phyloP scores from a whole-genome alignment of 2,888 invertebrate genomes.

The Tolmerus cingulatus region DNA sequence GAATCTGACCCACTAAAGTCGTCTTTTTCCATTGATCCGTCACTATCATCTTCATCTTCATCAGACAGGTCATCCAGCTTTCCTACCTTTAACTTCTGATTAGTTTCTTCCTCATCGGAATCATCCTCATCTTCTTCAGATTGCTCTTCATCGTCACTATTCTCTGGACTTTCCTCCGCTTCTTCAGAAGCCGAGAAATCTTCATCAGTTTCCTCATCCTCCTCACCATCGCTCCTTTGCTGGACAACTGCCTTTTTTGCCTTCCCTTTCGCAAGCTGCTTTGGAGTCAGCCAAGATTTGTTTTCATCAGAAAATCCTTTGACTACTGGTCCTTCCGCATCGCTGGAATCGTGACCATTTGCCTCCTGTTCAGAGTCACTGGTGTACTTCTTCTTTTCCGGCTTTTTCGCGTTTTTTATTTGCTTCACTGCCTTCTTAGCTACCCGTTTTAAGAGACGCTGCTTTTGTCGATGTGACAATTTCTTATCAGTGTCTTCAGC shows the following conservation, averaged over 20 bases:
- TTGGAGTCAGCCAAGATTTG: constrained; percentile 74
- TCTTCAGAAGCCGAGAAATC: constrained; percentile 49
- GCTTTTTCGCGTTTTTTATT: constrained; percentile 41
- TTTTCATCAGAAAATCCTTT: constrained; percentile 77
- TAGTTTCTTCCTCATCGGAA: constrained; percentile 54
- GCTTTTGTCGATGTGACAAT: constrained; percentile 75
- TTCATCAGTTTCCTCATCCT: constrained; percentile 51
- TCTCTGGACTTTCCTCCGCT: constrained; percentile 54
- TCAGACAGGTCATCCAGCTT: constrained; percentile 58
- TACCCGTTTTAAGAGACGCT: constrained; percentile 70
- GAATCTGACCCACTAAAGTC: constrained; percentile 58
- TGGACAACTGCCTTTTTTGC: neutral
- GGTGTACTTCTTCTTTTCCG: constrained; percentile 55
- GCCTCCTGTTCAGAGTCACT: constrained; percentile 56
- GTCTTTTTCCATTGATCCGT: constrained; percentile 57
- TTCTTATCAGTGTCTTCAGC: constrained; percentile 67
- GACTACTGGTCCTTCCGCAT: constrained; percentile 52
- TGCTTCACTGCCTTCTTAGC: constrained; percentile 64
- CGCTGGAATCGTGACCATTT: constrained; percentile 7
- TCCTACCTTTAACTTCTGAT: constrained; percentile 66
- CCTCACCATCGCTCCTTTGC: constrained; percentile 47
- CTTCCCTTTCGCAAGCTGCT: constrained; percentile 59
- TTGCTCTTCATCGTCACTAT: constrained; percentile 53
- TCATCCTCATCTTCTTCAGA: constrained; percentile 54
- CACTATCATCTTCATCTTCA: constrained; percentile 60